Evolutionary conservation across 2,797 vertebrate species (phyloP).

Genomic region (Girardinus metallicus): DNA sequence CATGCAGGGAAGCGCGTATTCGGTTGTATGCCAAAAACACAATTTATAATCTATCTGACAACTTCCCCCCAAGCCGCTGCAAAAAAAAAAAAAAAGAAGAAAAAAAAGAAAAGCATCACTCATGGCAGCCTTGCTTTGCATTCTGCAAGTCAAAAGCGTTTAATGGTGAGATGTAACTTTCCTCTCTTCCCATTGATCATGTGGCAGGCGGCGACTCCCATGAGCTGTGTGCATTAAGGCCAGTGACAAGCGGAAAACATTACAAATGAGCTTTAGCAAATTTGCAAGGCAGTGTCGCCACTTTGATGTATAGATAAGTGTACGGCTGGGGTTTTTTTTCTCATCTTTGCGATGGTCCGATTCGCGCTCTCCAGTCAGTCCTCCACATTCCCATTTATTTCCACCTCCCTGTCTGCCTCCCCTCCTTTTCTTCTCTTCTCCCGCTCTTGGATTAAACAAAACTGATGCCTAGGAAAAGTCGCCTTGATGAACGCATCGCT

Average conservation of each 20-base stretch:
- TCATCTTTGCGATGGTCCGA: constrained; percentile 18
- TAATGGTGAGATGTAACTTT: constrained; percentile 80
- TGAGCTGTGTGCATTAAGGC: constrained; percentile 76
- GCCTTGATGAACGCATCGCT: constrained; percentile 60
- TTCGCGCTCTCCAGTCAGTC: constrained; percentile 18
- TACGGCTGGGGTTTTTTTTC: constrained; percentile 29
- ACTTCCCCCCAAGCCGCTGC: constrained; percentile 53
- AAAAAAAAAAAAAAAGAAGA: constrained; percentile 48
- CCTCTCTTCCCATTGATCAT: constrained; percentile 80
- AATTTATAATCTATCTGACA: constrained; percentile 80
- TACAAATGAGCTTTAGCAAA: constrained; percentile 79
- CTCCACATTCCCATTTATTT: constrained; percentile 40
- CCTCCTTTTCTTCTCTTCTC: constrained; percentile 14
- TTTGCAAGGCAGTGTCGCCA: constrained; percentile 66
- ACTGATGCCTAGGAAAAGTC: constrained; percentile 53
- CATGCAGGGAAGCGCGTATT: constrained; percentile 59
- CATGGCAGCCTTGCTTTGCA: constrained; percentile 71
- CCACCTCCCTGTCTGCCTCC: constrained; percentile 22
- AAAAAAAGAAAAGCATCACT: constrained; percentile 76
- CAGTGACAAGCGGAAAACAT: constrained; percentile 79
- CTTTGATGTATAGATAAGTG: constrained; percentile 69
- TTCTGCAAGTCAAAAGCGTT: constrained; percentile 74
- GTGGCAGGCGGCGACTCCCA: constrained; percentile 70
- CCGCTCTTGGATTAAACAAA: constrained; percentile 68
- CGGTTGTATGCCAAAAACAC: constrained; percentile 63